Evolutionary conservation across 2,797 vertebrate species (phyloP).

Genomic region (Coilia nasus): DNA sequence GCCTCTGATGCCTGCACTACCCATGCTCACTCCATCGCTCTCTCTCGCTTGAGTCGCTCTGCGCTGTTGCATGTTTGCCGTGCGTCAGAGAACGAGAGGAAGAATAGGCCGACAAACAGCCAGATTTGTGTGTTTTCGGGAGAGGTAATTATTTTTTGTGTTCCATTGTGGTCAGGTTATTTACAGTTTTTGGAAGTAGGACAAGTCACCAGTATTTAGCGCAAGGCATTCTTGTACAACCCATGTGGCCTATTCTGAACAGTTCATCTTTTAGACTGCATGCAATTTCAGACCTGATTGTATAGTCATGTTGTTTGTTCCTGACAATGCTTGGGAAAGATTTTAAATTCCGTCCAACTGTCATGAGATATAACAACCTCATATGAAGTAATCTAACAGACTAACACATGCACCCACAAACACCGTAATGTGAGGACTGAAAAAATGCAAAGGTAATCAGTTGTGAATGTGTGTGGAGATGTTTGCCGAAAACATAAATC

Average conservation of each 20-base stretch:
- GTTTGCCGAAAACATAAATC: background rate
- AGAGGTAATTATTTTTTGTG: constrained; percentile 17
- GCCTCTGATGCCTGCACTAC: constrained; percentile 48
- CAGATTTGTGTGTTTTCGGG: background rate
- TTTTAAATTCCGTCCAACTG: background rate
- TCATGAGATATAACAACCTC: background rate
- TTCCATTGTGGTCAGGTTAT: constrained; percentile 16
- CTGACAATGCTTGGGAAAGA: background rate
- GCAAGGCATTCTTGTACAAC: background rate
- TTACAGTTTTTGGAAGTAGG: background rate
- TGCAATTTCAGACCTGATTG: background rate
- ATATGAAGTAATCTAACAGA: background rate
- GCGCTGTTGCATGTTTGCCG: constrained; percentile 41
- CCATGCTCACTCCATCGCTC: constrained; percentile 30
- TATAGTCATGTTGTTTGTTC: background rate
- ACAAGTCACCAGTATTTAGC: background rate
- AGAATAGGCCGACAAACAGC: background rate
- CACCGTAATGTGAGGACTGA: background rate
- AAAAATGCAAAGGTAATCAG: constrained; percentile 16
- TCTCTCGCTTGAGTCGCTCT: background rate
- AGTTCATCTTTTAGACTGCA: background rate
- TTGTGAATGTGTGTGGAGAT: background rate
- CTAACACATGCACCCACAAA: background rate
- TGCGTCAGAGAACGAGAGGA: background rate
- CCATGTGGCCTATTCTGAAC: background rate